Conservation (phyloP, 2,113 vertebrate genomes). For the Cheirogaleus medius region DNA sequence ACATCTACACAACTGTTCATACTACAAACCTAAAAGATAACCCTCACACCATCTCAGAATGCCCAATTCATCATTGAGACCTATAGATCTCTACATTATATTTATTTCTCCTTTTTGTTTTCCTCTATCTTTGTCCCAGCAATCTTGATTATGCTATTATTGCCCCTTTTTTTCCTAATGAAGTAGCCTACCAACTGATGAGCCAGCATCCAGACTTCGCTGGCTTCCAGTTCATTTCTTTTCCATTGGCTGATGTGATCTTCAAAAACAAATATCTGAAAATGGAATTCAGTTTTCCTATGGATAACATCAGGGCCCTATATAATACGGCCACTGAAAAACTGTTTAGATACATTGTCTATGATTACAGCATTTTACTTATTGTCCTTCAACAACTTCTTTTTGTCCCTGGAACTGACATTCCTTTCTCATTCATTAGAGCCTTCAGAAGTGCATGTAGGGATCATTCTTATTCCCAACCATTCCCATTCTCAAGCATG, state of each 20-base stretch:
- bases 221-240: neutral
- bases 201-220: neutral
- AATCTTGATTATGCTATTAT: neutral
- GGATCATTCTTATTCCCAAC: neutral
- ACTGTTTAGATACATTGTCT: neutral
- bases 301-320: neutral
- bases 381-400: neutral
- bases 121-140: neutral
- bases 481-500: neutral
- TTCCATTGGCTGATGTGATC: neutral
- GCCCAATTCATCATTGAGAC: neutral
- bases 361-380: neutral
- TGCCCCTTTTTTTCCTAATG: neutral
- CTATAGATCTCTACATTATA: neutral
- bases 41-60: neutral
- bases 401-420: neutral
- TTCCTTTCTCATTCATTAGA: neutral
- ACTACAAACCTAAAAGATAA: neutral
- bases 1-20: neutral
- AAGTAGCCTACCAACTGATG: neutral
- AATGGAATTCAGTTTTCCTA: neutral
- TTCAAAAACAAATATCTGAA: neutral
- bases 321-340: neutral
- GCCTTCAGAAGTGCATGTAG: neutral
- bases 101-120: neutral